Evolutionary conservation across 2,113 vertebrate species (phyloP).

Genomic region (Halichoeres trimaculatus): DNA sequence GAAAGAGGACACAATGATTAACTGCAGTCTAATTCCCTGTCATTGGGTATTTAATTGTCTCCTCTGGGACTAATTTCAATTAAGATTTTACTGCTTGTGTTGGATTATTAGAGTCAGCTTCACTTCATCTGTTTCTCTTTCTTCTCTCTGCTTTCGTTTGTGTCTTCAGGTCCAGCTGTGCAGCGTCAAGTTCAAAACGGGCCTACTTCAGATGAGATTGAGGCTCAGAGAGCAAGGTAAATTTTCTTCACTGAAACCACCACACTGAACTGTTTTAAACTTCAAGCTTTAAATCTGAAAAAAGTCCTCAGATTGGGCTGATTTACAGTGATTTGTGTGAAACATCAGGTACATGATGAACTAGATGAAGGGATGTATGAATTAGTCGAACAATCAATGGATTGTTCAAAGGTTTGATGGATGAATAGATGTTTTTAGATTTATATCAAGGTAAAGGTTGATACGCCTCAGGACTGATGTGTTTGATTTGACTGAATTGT

Average conservation of each 20-base stretch:
- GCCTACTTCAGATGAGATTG: conserved; percentile 95
- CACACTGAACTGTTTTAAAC: too few relatives aligned
- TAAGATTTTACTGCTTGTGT: conserved; percentile 21
- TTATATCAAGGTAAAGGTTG: too few relatives aligned
- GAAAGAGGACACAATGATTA: conserved; percentile 44
- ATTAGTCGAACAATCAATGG: too few relatives aligned
- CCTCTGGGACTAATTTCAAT: conserved; percentile 47
- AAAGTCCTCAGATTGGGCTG: too few relatives aligned
- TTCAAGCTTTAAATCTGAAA: too few relatives aligned
- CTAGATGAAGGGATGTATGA: too few relatives aligned
- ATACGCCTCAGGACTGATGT: too few relatives aligned
- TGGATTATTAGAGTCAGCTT: conserved; percentile 39
- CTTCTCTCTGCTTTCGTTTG: conserved; percentile 21
- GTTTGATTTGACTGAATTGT: too few relatives aligned
- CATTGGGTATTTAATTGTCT: conserved; percentile 49
- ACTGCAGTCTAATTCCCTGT: conserved; percentile 46
- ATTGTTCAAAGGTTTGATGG: too few relatives aligned
- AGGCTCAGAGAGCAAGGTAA: conserved; percentile 94
- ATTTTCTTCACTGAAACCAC: background rate
- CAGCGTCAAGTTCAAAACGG: conserved; percentile 94
- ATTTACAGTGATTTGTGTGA: too few relatives aligned
- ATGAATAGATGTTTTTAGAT: too few relatives aligned
- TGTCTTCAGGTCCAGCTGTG: conserved; percentile 88
- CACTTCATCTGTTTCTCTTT: conserved; percentile 17
- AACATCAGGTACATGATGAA: too few relatives aligned